Conservation (phyloP, 2,113 vertebrate species). For the Bubo blakistoni region DNA sequence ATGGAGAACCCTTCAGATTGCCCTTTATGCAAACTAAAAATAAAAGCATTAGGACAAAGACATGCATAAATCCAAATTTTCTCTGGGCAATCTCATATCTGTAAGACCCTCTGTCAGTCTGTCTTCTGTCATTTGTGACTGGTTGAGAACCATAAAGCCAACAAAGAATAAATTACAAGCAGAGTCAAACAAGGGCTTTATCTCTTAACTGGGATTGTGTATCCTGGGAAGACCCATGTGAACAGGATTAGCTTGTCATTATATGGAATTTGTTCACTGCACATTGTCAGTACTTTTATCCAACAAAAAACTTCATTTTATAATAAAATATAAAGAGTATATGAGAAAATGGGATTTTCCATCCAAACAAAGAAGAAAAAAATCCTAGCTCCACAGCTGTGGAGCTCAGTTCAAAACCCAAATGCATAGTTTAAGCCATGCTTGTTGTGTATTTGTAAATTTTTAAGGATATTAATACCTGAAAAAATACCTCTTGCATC, state of each 20-base stretch:
- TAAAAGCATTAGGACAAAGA: not conserved
- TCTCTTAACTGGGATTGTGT: not conserved
- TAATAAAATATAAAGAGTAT: not conserved
- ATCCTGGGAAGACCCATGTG: not conserved
- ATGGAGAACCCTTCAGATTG: not conserved
- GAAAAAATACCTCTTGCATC: not conserved
- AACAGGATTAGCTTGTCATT: conserved; percentile 24
- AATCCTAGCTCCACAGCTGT: not conserved
- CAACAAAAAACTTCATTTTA: not conserved
- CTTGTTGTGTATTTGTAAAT: not conserved
- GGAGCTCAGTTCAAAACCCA: not conserved
- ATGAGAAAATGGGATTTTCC: not conserved
- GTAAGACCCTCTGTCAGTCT: not conserved
- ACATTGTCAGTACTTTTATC: not conserved
- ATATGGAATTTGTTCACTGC: not conserved
- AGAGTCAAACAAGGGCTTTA: conserved; percentile 27
- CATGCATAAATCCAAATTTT: not conserved
- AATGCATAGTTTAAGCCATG: not conserved
- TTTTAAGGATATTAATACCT: not conserved
- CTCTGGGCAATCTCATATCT: not conserved
- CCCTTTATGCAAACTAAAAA: not conserved
- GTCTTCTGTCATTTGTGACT: not conserved
- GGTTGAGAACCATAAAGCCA: not conserved
- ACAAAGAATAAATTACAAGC: not conserved
- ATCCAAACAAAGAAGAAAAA: not conserved